These are phyloP conservation scores for Papilio aristodemus DNA, from an alignment of 1,140 invertebrate species.

Conservation along the genomic window DNA sequence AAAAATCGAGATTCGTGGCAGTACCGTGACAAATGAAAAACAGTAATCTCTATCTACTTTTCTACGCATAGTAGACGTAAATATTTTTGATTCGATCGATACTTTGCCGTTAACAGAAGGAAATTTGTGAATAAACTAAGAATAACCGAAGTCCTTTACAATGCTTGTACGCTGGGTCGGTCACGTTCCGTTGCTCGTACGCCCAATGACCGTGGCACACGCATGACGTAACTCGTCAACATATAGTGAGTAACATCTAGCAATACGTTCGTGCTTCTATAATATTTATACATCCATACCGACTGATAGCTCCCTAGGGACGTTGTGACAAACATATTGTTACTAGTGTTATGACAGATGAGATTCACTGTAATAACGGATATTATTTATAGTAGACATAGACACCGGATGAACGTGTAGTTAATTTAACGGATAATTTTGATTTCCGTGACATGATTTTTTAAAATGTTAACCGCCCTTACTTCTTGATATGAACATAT, in stretches of 20 bases:
- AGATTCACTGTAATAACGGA: slow-evolving; percentile 18
- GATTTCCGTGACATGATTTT: slow-evolving; percentile 7
- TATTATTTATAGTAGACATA: background rate
- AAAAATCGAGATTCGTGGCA: too few relatives aligned
- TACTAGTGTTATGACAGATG: slow-evolving; percentile 11
- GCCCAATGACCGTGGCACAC: slow-evolving; percentile 13
- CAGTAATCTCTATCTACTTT: too few relatives aligned
- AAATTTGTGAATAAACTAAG: slow-evolving; percentile 11
- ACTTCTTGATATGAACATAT: too few relatives aligned
- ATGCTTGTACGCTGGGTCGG: slow-evolving; percentile 1
- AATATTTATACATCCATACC: slow-evolving; percentile 6
- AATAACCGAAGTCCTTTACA: slow-evolving; percentile 21
- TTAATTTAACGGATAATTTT: slow-evolving; percentile 5
- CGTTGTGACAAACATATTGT: background rate
- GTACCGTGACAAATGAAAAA: too few relatives aligned
- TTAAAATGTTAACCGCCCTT: background rate
- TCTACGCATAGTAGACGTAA: too few relatives aligned
- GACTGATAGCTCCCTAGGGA: slow-evolving; percentile 17
- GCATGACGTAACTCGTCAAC: slow-evolving; percentile 23
- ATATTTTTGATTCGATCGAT: too few relatives aligned
- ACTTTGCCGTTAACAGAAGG: background rate
- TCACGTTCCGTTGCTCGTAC: slow-evolving; percentile 14
- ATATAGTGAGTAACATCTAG: background rate
- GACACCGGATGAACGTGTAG: background rate
- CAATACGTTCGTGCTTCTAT: slow-evolving; percentile 12